These are phyloP conservation scores for Brachylomia viminalis DNA, from an alignment of 2,888 invertebrate genomes.

Conservation along the genomic window DNA sequence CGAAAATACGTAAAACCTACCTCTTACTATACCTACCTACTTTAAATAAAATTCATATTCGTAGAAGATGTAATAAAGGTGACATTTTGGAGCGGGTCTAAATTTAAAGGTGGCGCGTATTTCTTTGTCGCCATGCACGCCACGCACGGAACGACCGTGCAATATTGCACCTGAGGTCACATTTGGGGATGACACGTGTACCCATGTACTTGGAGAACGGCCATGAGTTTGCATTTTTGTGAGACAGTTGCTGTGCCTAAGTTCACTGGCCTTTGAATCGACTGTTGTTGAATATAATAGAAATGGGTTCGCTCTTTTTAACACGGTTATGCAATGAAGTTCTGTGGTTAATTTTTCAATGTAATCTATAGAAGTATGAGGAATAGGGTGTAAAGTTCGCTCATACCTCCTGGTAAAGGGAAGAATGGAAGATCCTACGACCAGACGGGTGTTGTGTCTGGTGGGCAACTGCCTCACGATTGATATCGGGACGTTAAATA, in stretches of 20 bases:
- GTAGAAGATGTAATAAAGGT: constrained; percentile 49
- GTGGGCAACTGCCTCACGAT: too few species aligned
- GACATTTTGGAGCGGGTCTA: constrained; percentile 41
- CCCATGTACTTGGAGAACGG: constrained; percentile 12
- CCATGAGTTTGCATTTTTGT: constrained; percentile 23
- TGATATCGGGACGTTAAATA: too few species aligned
- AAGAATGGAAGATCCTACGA: too few species aligned
- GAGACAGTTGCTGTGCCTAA: constrained; percentile 14
- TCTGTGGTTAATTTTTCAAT: too few species aligned
- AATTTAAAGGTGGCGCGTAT: constrained; percentile 59
- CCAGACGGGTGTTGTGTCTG: too few species aligned
- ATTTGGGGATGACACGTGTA: constrained; percentile 61
- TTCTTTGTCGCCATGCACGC: constrained; percentile 61
- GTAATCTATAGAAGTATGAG: too few species aligned
- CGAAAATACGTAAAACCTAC: constrained; percentile 19
- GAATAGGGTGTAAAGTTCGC: too few species aligned
- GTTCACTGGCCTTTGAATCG: not conserved
- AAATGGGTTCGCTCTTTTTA: too few species aligned
- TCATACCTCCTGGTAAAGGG: too few species aligned
- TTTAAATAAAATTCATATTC: constrained; percentile 52
- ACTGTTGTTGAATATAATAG: too few species aligned
- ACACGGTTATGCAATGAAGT: too few species aligned
- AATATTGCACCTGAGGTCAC: constrained; percentile 80
- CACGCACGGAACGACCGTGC: constrained; percentile 72
- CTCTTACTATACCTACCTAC: constrained; percentile 19